Evolutionary conservation across 2,888 invertebrate genomes (phyloP).

Genomic region (Drosophila niveifrons): DNA sequence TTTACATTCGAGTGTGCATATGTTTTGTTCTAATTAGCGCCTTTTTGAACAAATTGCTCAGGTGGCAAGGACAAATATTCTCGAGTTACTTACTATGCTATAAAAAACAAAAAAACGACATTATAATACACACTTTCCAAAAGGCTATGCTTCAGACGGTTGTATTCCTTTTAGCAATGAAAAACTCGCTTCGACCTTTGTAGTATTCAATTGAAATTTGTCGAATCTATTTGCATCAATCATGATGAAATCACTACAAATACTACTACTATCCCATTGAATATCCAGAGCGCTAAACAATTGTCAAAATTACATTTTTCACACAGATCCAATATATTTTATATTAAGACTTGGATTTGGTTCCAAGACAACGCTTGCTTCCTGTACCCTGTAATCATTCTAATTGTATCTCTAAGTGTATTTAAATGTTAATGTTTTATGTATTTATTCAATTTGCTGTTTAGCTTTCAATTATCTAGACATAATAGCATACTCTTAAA

Average conservation of each 20-base stretch:
- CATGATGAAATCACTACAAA: constrained; percentile 13
- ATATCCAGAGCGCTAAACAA: constrained; percentile 3
- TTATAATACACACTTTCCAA: constrained; percentile 8
- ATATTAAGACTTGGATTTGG: constrained; percentile 29
- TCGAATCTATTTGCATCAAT: constrained; percentile 16
- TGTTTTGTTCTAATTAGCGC: constrained; percentile 28
- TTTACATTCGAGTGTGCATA: constrained; percentile 6
- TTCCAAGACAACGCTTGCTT: constrained; percentile 54
- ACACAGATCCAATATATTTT: not conserved
- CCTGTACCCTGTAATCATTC: constrained; percentile 36
- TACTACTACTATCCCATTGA: constrained; percentile 16
- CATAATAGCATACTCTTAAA: constrained; percentile 32
- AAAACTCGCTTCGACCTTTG: constrained; percentile 7
- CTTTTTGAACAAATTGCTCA: constrained; percentile 30
- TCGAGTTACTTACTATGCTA: constrained; percentile 13
- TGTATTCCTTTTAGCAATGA: constrained; percentile 4
- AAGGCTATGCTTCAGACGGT: constrained; percentile 21
- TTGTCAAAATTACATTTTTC: constrained; percentile 3
- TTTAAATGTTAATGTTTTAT: constrained; percentile 48
- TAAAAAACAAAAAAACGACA: not conserved
- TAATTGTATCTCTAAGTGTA: constrained; percentile 36
- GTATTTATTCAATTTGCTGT: constrained; percentile 37
- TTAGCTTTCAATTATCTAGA: constrained; percentile 38
- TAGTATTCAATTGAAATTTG: constrained; percentile 26
- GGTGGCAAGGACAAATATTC: constrained; percentile 31